phyloP scores from a whole-genome alignment of 2,113 vertebrate species.

The Psephotus haematonotus region DNA sequence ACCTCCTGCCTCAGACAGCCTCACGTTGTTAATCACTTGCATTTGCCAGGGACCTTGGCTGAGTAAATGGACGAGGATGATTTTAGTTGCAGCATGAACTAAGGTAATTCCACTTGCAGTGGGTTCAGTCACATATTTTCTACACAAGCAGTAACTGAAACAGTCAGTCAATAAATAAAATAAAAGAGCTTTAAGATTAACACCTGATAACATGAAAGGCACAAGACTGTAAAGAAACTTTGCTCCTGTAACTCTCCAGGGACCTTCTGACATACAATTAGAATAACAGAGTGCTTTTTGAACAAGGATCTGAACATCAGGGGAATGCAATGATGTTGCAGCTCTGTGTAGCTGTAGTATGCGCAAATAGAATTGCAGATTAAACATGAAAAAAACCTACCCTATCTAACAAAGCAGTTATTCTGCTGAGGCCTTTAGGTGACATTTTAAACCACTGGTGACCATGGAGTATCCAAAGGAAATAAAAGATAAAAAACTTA shows the following conservation, averaged over 20 bases:
- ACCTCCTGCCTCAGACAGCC: background rate
- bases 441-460: conserved; percentile 70
- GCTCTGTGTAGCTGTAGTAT: conserved; percentile 29
- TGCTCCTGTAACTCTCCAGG: background rate
- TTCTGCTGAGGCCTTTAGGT: conserved; percentile 52
- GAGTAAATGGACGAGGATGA: background rate
- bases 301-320: conserved; percentile 11
- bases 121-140: background rate
- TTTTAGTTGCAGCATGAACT: background rate
- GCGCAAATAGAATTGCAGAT: conserved; percentile 64
- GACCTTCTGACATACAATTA: background rate
- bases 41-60: background rate
- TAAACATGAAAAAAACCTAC: conserved; percentile 10
- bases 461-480: conserved; percentile 59
- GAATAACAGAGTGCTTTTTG: conserved; percentile 41
- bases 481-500: conserved; percentile 75
- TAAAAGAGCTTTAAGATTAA: conserved; percentile 58
- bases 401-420: conserved; percentile 63
- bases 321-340: conserved; percentile 44
- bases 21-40: background rate
- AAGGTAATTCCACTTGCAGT: background rate
- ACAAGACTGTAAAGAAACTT: conserved; percentile 15
- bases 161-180: conserved; percentile 46
- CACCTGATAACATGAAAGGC: background rate
- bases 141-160: background rate